phyloP scores from a whole-genome alignment of 2,797 vertebrate genomes.

The Oreochromis mossambicus region DNA sequence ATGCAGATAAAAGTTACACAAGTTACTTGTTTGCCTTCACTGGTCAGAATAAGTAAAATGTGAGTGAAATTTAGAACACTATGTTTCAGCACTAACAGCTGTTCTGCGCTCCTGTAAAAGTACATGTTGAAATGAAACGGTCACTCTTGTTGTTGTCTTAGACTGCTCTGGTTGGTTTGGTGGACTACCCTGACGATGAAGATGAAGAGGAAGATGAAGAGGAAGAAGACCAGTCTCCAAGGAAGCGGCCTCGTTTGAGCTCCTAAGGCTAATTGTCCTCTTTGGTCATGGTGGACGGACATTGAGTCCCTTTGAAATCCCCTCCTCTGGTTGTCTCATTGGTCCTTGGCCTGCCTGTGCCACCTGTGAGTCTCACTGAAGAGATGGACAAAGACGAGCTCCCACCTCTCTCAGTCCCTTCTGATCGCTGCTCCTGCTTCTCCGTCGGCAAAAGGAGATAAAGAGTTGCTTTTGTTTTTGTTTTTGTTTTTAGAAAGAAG shows the following conservation, averaged over 20 bases:
- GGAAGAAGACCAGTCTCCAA: constrained; percentile 88
- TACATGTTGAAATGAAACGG: neutral
- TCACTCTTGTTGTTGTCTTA: constrained; percentile 29
- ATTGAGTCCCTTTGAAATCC: constrained; percentile 69
- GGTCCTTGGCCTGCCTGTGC: constrained; percentile 54
- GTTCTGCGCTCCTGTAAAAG: neutral
- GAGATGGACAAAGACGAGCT: constrained; percentile 48
- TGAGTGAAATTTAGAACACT: neutral
- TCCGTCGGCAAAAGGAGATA: constrained; percentile 27
- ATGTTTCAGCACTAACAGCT: too few species aligned
- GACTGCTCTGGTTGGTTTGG: constrained; percentile 92
- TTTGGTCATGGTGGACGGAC: constrained; percentile 76
- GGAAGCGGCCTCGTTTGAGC: constrained; percentile 94
- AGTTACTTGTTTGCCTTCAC: neutral
- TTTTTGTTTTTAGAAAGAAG: constrained; percentile 8
- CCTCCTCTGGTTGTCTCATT: constrained; percentile 62
- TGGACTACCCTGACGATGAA: constrained; percentile 98
- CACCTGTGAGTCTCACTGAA: constrained; percentile 45
- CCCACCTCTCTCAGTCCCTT: constrained; percentile 35
- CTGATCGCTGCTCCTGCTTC: constrained; percentile 34
- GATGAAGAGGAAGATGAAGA: constrained; percentile 97
- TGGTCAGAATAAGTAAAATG: neutral
- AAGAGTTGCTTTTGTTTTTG: constrained; percentile 15
- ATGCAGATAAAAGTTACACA: neutral
- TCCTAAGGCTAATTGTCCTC: constrained; percentile 83